These are phyloP conservation scores for Zaprionus inermis DNA, from an alignment of 1,140 invertebrate species.

Conservation along the genomic window DNA sequence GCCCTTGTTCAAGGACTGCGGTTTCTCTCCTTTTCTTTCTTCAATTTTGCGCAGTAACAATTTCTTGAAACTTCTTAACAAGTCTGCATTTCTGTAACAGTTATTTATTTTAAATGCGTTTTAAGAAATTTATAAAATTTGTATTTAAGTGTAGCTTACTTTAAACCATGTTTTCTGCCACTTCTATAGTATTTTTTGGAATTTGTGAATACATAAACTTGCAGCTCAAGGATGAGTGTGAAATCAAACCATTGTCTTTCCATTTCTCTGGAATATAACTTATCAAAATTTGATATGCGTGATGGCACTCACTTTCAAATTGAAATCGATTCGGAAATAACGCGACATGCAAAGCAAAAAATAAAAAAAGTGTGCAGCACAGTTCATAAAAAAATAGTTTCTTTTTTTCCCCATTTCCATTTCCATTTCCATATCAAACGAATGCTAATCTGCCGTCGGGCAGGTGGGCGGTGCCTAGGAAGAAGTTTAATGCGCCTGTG, in stretches of 20 bases:
- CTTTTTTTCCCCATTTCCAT: conserved; percentile 15
- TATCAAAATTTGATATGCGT: background rate
- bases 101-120: background rate
- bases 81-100: no score
- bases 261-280: background rate
- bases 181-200: no score
- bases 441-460: conserved; percentile 36
- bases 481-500: conserved; percentile 27
- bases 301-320: background rate
- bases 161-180: no score
- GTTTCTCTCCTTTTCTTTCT: background rate
- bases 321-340: background rate
- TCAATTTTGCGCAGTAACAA: conserved; percentile 7
- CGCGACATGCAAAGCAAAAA: background rate
- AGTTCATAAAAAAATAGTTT: conserved; percentile 22
- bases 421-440: conserved; percentile 45
- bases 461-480: background rate
- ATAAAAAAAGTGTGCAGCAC: conserved; percentile 4
- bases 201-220: no score
- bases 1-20: conserved; percentile 5
- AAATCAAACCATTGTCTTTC: background rate
- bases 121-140: background rate
- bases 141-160: no score
- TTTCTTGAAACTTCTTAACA: background rate
- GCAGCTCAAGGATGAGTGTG: background rate